Evolutionary conservation across 2,888 invertebrate genomes (phyloP), one percentile per base, ranked within the genome.

Genomic region (Teleogryllus oceanicus): DNA sequence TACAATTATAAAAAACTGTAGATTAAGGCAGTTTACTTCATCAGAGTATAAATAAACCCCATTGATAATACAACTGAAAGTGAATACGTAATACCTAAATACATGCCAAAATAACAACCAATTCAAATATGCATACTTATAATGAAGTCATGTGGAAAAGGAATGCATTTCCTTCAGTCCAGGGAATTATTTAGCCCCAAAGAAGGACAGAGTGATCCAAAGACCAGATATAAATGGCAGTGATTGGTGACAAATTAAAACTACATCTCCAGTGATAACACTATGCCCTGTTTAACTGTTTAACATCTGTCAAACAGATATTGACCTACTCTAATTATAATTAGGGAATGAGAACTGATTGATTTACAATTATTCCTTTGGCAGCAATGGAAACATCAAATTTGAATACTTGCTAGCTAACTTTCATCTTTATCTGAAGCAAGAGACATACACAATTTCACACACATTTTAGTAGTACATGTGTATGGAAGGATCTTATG

Each of bases 191-290:
- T 49, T 49, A 79, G 18, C 21, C 78, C 51, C 51, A 20, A 51
- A 74, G 75, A 62, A 78, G 50, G 78, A 50, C 24, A 21, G 75
- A 49, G 18, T 78, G 80, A 80, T 80, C 80, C 80, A 79, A 51
- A 81, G 79, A 81, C 81, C 79, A 79, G 81, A 80, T 78, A 80
- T 20, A 80, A 80, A 81, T 81, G 81, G 81, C 81, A 81, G 81
- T 81, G 81, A 81, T 81, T 81, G 80, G 79, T 80, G 81, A 77
- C 77, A 79, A 81, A 79, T 79, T 80, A 80, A 74, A 75, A 75
- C 80, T 79, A 78, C 37, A 78, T 50, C 50, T 80, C 62, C 77
- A 80, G 50, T 50, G 49, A 49, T 49, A 79, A 62, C 62, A n/a
- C n/a, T 62, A 13, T 62, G 62, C 49, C 49, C 49, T 77, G 50